Base-by-base conservation (phyloP, 1,140 invertebrate species). In the Helicoverpa zea region DNA sequence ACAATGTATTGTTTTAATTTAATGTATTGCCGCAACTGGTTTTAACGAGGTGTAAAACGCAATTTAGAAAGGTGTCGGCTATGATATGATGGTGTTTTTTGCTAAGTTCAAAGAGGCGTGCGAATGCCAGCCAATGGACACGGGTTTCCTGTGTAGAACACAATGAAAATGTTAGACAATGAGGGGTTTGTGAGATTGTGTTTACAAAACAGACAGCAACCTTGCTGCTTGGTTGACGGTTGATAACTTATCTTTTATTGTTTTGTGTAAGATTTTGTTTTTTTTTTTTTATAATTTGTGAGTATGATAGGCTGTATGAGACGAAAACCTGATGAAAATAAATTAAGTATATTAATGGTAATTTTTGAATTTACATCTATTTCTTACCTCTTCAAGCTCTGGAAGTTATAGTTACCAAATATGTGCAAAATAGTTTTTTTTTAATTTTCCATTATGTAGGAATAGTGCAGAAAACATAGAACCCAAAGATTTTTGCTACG, bases 1-100 rank as follows among this genome's bases (percentile, higher is more conserved):
- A 66, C 43, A 66, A 49, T 23, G 82, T 83, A 77, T 82, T 74
- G 83, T 82, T 83, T 83, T 80, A 78, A 86, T 84, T 68, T 64
- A 13, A 59, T 76, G 75, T 64, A 11, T 43, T 76, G 79, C 79
- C 56, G 80, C 80, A 72, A 84, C 54, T 79, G 61, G 70, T 79
- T 72, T 70, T 80, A 82, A 72, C 80, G 61, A 81, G 81, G 61
- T 75, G 43, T 18, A 82, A 70, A 63, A 76, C 63, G 72, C 54
- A 47, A 64, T 84, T 84, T 84, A 80, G 80, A 82, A 82, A 84
- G 80, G 80, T 79, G 80, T 81, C 61, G 77, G 11, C 14, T 73
- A 51, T 58, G 30, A 52, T 58, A 43, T 73, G 29, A n/a, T 56
- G 29, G 49, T 56, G 7, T 58, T 59, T 76, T 76, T 75, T 14